A percentile compares a stretch with the other conserved stretches of the same genome.
These are phyloP conservation scores for Episyrphus balteatus DNA, from an alignment of 1,140 invertebrate species.

Conservation along the genomic window DNA sequence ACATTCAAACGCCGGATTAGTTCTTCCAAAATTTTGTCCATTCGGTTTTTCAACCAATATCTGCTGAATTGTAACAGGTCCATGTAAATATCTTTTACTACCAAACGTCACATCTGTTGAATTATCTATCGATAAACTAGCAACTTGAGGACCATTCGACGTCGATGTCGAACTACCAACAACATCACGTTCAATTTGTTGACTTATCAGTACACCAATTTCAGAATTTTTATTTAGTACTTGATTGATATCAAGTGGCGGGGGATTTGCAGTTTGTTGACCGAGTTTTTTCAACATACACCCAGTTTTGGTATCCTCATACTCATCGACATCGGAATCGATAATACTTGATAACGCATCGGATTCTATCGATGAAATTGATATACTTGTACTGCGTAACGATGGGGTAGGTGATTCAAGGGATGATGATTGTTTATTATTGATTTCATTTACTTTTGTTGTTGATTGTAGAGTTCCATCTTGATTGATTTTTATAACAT, in stretches of 20 bases:
- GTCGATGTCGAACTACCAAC: constrained; percentile 7
- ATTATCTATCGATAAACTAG: constrained; percentile 45
- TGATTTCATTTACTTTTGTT: no score
- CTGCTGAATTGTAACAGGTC: constrained; percentile 54
- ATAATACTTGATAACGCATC: constrained; percentile 29
- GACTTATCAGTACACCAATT: no score
- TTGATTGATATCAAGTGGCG: no score
- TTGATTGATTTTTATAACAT: no score
- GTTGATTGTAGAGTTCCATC: no score
- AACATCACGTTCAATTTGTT: constrained; percentile 1
- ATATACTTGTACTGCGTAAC: constrained; percentile 28
- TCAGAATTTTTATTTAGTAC: no score
- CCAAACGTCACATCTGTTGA: constrained; percentile 51
- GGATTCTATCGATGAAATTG: constrained; percentile 29
- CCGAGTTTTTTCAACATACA: constrained; percentile 33
- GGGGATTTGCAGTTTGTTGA: constrained; percentile 4
- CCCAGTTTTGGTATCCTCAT: constrained; percentile 14
- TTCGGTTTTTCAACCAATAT: constrained; percentile 38
- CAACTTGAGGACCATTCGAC: constrained; percentile 27
- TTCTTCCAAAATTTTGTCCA: constrained; percentile 8
- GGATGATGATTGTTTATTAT: no score
- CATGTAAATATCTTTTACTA: constrained; percentile 51
- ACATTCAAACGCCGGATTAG: constrained; percentile 21
- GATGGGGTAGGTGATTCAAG: constrained; percentile 19
- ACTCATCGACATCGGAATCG: constrained; percentile 26